phyloP scores from a whole-genome alignment of 2,113 vertebrate species.

The Callospermophilus lateralis region DNA sequence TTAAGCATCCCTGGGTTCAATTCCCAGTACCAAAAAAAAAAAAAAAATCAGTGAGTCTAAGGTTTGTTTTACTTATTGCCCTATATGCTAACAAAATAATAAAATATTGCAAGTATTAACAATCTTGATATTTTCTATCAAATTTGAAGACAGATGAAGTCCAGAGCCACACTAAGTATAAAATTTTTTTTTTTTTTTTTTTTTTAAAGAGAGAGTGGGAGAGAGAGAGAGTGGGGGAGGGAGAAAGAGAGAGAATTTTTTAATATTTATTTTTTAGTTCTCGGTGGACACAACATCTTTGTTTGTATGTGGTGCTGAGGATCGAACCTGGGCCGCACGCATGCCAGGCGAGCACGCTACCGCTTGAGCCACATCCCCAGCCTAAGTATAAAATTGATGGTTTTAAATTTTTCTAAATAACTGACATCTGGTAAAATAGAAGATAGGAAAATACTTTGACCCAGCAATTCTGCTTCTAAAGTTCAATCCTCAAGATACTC shows the following conservation, averaged over 20 bases:
- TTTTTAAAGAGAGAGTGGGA: no score
- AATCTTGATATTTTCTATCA: slow-evolving; percentile 26
- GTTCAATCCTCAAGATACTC: slow-evolving; percentile 40
- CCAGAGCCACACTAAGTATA: slow-evolving; percentile 6
- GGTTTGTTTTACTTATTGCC: not conserved
- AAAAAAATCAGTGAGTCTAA: not conserved
- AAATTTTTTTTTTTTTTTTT: no score
- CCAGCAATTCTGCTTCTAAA: not conserved
- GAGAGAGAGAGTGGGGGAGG: no score
- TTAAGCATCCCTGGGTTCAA: no score
- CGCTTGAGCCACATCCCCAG: no score
- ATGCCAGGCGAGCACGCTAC: no score
- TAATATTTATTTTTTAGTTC: no score
- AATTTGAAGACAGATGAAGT: not conserved
- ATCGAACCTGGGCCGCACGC: no score
- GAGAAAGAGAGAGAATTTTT: no score
- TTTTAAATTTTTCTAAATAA: slow-evolving; percentile 50
- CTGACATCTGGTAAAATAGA: not conserved
- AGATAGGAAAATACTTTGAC: not conserved
- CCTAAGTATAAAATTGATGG: not conserved
- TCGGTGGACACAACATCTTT: no score
- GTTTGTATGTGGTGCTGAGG: no score
- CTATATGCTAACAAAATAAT: not conserved
- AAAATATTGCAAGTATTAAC: not conserved
- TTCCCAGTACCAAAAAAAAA: no score